These are phyloP conservation scores for Calyptomena viridis DNA, from an alignment of 2,113 vertebrate genomes.

Conservation along the genomic window DNA sequence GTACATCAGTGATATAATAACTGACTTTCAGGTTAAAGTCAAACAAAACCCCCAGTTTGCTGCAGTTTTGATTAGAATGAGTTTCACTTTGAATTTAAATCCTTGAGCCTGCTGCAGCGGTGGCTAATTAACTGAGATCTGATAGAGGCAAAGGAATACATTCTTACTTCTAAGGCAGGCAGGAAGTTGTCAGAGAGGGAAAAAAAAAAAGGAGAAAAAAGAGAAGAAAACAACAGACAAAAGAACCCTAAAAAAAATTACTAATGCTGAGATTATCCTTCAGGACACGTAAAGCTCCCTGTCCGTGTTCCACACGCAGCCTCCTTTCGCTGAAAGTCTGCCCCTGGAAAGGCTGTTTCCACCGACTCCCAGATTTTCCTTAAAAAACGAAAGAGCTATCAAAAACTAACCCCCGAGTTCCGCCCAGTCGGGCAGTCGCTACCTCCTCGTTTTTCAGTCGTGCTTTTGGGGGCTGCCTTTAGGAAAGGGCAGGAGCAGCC, in stretches of 20 bases:
- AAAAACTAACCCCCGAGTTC: background rate
- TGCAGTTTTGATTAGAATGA: conserved; percentile 53
- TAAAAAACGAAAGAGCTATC: background rate
- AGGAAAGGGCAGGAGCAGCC: background rate
- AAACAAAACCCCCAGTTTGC: conserved; percentile 52
- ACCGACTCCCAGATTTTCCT: background rate
- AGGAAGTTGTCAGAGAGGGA: background rate
- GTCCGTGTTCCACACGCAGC: background rate
- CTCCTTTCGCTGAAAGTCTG: background rate
- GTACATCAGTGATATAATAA: conserved; percentile 45
- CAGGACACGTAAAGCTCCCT: background rate
- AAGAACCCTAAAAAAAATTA: background rate
- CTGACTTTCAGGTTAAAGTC: conserved; percentile 47
- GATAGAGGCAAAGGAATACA: conserved; percentile 16
- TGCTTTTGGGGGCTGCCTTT: background rate
- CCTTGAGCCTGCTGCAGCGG: conserved; percentile 15
- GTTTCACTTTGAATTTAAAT: conserved; percentile 61
- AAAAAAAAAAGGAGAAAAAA: no score
- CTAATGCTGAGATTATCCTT: background rate
- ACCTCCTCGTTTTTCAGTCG: background rate
- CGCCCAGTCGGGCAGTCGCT: background rate
- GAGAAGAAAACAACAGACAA: background rate
- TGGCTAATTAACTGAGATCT: conserved; percentile 56
- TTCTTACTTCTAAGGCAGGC: background rate
- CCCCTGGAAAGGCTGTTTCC: background rate